A percentile compares a stretch with the other conserved stretches of the same genome.
These are phyloP conservation scores for Scolopax rusticola DNA, from an alignment of 2,797 vertebrate genomes.

Conservation along the genomic window DNA sequence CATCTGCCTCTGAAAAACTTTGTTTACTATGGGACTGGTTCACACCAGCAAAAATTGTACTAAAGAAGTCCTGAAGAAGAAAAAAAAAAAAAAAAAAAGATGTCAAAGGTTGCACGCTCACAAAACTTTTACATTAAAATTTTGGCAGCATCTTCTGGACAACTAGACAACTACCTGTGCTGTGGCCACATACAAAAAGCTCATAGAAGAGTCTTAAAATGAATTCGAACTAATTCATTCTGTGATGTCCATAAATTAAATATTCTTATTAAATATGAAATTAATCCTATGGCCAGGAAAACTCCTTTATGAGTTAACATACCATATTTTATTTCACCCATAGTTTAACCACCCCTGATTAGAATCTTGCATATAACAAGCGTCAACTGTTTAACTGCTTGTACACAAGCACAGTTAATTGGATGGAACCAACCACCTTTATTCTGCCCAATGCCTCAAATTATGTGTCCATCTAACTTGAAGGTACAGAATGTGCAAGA, in stretches of 20 bases:
- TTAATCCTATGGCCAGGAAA: slow-evolving; percentile 31
- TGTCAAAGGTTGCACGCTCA: background rate
- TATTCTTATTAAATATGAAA: slow-evolving; percentile 53
- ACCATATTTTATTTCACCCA: background rate
- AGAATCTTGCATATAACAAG: background rate
- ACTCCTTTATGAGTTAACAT: background rate
- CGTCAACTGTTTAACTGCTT: background rate
- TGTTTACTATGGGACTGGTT: background rate
- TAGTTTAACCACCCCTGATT: background rate
- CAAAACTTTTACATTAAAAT: background rate
- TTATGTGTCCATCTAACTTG: background rate
- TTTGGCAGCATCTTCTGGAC: background rate
- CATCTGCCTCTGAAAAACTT: background rate
- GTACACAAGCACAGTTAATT: background rate
- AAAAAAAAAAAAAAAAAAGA: background rate
- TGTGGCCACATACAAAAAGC: background rate
- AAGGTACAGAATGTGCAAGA: background rate
- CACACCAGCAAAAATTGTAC: background rate
- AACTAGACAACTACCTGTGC: background rate
- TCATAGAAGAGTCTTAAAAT: background rate
- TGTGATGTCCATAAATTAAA: slow-evolving; percentile 23
- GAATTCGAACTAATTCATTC: slow-evolving; percentile 9
- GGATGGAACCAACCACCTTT: background rate
- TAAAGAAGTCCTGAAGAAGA: background rate
- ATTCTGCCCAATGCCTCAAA: background rate